Evolutionary conservation across 2,113 vertebrate genomes (phyloP), one percentile per base, ranked within the genome.

Genomic region (Brachyistius frenatus): DNA sequence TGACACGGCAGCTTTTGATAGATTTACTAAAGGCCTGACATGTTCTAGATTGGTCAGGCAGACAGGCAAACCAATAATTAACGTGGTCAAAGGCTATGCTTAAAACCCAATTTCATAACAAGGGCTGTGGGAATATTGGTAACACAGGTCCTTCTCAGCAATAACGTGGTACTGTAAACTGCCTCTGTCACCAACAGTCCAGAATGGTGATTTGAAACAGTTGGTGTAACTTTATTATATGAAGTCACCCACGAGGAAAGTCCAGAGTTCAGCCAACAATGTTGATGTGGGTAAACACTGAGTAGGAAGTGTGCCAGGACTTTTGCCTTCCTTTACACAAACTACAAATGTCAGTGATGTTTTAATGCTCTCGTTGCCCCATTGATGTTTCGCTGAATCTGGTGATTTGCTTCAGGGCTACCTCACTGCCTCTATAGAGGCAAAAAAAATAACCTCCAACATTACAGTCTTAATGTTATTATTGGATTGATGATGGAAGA

Each of bases 1-100:
- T 96, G 95, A 94, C 92, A 91, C 55, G 88, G 83, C 90, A 75
- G 91, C 76, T 87, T 88, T 92, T 92, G 88, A 77, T 91, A 87
- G 95, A 95, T 93, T 95, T 94, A 96, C 95, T 90, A 87, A 76
- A 93, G 94, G 94, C 93, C 94, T 96, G 95, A 94, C 92, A 94
- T 1, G 93, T 88, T 84, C 15, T 82, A 86, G 93, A 90, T 92
- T 94, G 94, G 92, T 91, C 88, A 92, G 92, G 91, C 90, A 90
- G 93, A 88, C 82, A 80, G 86, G 72, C 91, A 92, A 94, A 95
- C 75, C 53, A 16, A 8, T 70, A 71, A 93, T 95, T 95, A 94
- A 96, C 92, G 86, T 83, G 88, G 87, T 91, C 68, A 81, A 91
- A 92, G 88, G 93, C 71, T 67, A n/a, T 6, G 15, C 56, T 81